Conservation (phyloP, 2,113 vertebrate genomes). For the Danio rerio region DNA sequence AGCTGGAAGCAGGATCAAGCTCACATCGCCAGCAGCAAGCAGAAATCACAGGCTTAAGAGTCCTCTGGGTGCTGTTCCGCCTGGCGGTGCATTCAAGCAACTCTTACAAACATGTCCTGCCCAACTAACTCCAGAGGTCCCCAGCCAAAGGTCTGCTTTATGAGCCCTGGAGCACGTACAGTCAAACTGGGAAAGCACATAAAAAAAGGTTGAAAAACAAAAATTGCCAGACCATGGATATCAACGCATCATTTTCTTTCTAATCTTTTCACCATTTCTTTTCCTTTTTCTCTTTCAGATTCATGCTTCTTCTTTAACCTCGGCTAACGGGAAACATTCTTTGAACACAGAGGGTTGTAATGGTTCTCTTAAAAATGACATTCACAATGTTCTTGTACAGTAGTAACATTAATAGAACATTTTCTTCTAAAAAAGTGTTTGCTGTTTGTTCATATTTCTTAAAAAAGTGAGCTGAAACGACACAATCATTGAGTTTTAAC, state of each 20-base stretch:
- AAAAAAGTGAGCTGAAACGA: no score
- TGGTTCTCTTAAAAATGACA: not conserved
- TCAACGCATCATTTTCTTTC: conserved; percentile 61
- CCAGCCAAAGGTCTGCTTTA: conserved; percentile 66
- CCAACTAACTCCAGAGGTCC: conserved; percentile 64
- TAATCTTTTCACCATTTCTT: not conserved
- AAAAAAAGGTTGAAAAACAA: conserved; percentile 30
- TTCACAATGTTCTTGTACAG: not conserved
- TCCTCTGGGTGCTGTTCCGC: conserved; percentile 67
- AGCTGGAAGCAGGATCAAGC: conserved; percentile 61
- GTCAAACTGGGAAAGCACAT: conserved; percentile 57
- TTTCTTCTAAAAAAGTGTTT: not conserved
- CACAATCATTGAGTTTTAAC: no score
- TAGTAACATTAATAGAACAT: not conserved
- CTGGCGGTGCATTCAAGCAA: conserved; percentile 70
- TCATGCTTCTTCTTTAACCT: conserved; percentile 15
- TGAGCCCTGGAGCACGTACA: conserved; percentile 57
- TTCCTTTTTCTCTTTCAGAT: conserved; percentile 14
- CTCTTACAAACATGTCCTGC: conserved; percentile 70
- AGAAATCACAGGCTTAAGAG: conserved; percentile 71
- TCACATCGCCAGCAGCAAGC: conserved; percentile 57
- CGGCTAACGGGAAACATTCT: not conserved
- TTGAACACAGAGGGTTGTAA: not conserved
- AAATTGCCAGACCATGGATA: conserved; percentile 60
- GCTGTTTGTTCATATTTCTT: no score